Evolutionary conservation across 2,888 invertebrate genomes (phyloP).

Genomic region (Maniola hyperantus): DNA sequence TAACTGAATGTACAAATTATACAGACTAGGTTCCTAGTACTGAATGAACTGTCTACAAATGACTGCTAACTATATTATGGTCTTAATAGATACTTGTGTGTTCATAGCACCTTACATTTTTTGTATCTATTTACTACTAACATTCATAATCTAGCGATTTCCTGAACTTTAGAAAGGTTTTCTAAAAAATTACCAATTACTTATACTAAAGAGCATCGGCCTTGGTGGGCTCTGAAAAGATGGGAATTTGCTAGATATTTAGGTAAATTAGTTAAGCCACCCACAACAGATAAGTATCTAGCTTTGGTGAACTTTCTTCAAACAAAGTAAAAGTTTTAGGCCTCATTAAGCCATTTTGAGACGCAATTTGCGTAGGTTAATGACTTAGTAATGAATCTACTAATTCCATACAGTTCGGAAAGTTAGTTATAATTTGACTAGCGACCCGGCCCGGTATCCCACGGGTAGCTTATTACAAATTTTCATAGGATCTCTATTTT

Average conservation of each 20-base stretch:
- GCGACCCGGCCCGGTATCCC: too few species aligned
- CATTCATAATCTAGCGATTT: too few species aligned
- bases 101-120: too few species aligned
- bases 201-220: too few species aligned
- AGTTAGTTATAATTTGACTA: too few species aligned
- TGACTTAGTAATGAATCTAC: background rate
- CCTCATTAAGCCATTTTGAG: constrained; percentile 1
- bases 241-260: background rate
- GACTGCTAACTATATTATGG: background rate
- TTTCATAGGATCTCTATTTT: too few species aligned
- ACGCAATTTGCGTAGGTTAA: background rate
- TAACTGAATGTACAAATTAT: background rate
- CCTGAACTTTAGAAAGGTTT: too few species aligned
- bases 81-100: too few species aligned
- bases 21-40: background rate
- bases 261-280: background rate
- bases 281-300: background rate
- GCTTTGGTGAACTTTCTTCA: background rate
- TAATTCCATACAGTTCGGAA: too few species aligned
- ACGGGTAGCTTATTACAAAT: too few species aligned
- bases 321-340: constrained; percentile 1
- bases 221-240: background rate
- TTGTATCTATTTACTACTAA: too few species aligned
- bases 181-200: too few species aligned
- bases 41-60: background rate